Evolutionary conservation across 2,888 invertebrate genomes (phyloP).

Genomic region (Rhopalosiphum nymphaeae): DNA sequence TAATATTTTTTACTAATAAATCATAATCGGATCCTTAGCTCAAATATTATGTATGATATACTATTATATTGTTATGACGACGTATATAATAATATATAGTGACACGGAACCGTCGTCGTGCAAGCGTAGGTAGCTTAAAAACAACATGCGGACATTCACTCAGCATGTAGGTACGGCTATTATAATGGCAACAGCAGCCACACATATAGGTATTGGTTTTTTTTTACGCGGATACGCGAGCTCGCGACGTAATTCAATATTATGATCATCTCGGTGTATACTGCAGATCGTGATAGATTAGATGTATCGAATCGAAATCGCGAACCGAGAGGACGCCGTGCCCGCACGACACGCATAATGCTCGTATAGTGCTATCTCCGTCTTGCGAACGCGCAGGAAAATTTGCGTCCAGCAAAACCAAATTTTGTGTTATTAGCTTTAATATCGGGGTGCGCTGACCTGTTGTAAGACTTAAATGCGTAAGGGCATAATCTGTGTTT

Average conservation of each 20-base stretch:
- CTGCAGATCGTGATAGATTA: background rate
- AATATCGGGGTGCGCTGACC: background rate
- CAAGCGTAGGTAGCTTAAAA: background rate
- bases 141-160: background rate
- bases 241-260: too few species aligned
- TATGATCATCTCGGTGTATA: background rate
- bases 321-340: background rate
- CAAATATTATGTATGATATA: background rate
- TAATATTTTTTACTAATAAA: background rate
- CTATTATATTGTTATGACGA: background rate
- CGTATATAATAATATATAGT: background rate
- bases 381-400: background rate
- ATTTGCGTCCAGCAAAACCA: background rate
- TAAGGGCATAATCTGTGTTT: background rate
- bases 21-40: background rate
- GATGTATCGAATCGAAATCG: background rate
- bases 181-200: background rate
- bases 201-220: too few species aligned
- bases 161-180: background rate
- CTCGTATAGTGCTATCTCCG: too few species aligned
- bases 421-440: background rate
- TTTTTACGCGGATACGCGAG: too few species aligned
- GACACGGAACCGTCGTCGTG: background rate
- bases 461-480: background rate
- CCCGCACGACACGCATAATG: background rate